Base-by-base conservation (phyloP, 64 coral and sea anemone genomes). In the Acropora yongei region DNA sequence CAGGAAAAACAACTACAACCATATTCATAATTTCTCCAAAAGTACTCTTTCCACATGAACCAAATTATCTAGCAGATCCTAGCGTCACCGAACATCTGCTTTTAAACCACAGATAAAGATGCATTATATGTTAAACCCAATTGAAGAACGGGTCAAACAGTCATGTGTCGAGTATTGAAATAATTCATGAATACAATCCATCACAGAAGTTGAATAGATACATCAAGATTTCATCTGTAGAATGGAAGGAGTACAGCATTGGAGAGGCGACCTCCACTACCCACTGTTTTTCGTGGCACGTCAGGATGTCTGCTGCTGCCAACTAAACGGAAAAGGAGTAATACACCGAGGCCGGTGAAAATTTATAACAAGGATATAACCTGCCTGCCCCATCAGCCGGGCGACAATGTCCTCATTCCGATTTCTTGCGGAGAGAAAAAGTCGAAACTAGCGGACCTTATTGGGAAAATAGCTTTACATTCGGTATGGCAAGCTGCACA, bases 381-480 rank as follows among this genome's bases (percentile, higher is more conserved):
- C 68, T 72, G 68, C 68, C 68, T 72, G 20, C 68, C 68, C 18
- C 68, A 72, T 72, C 68, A 72, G 68, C 68, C 40, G 68, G 0
- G 68, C n/a, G 68, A 72, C 68, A 72, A 72, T 72, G n/a, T 72
- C 18, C 18, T 72, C 68, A 30, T 72, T 72, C 68, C 1, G 68
- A 72, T 72, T 72, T 20, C 68, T 41, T 8, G 68, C 68, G 3
- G 68, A 72, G 68, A 72, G 4, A 72, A 72, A 30, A 72, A 20
- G 68, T 72, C 68, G 68, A 72, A 72, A 72, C 30, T 72, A 20
- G 68, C 68, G 68, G 68, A 72, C 68, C 68, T 72, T 72, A 72
- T 72, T 41, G 68, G 30, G n/a, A 72, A 72, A 72, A 72, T 72
- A 72, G 68, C 68, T 7, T 72, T 72, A 20, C 68, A 72, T 20